Conservation (phyloP, 2,797 vertebrate species). For the Hozukius guyotensis region DNA sequence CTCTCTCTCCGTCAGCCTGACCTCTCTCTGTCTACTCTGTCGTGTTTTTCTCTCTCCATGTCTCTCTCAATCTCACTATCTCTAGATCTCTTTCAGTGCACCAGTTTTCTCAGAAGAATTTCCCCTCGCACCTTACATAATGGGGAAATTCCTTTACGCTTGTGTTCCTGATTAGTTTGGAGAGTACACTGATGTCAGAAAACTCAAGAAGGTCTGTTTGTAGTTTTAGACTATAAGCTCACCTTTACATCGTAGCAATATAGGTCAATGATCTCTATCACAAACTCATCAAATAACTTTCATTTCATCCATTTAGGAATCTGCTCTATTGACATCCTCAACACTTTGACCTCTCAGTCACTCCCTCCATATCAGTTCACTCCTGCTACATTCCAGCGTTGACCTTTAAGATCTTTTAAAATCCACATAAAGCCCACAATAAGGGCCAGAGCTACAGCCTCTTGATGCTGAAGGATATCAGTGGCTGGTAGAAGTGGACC, state of each 20-base stretch:
- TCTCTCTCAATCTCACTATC: constrained; percentile 45
- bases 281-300: neutral
- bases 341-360: constrained; percentile 6
- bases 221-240: neutral
- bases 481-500: neutral
- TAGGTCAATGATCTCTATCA: neutral
- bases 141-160: constrained; percentile 74
- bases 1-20: neutral
- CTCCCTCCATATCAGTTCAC: constrained; percentile 3
- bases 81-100: constrained; percentile 47
- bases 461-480: constrained; percentile 12
- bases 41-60: constrained; percentile 14
- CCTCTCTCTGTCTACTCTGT: constrained; percentile 6
- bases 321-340: neutral
- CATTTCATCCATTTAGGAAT: neutral
- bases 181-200: constrained; percentile 13
- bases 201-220: neutral
- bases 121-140: constrained; percentile 70
- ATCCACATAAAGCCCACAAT: constrained; percentile 4
- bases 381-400: constrained; percentile 22
- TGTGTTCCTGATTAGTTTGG: constrained; percentile 66
- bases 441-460: neutral
- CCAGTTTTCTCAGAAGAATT: constrained; percentile 54
- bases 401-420: constrained; percentile 21
- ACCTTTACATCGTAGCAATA: neutral